phyloP scores from a whole-genome alignment of 1,140 invertebrate genomes.

The Bicyclus anynana region DNA sequence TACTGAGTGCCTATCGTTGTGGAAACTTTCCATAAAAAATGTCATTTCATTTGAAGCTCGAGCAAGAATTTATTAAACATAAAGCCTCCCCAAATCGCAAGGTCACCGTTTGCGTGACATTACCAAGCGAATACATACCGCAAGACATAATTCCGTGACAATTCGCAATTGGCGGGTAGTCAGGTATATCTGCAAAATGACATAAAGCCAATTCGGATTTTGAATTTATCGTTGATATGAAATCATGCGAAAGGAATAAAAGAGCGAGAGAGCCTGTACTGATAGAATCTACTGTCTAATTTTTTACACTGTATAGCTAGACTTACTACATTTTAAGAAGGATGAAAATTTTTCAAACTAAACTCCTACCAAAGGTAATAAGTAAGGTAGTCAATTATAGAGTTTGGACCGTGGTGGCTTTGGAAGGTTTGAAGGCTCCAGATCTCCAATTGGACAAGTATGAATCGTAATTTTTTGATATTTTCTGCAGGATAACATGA shows the following conservation, averaged over 20 bases:
- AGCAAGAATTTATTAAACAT: slow-evolving; percentile 8
- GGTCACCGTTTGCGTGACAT: slow-evolving; percentile 42
- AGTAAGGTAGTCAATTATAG: too few relatives aligned
- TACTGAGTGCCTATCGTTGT: background rate
- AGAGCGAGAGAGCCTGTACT: too few relatives aligned
- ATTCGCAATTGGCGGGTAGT: slow-evolving; percentile 13
- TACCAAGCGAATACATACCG: slow-evolving; percentile 38
- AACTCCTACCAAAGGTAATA: too few relatives aligned
- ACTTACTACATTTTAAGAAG: too few relatives aligned
- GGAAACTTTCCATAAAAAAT: background rate
- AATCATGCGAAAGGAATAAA: slow-evolving; percentile 1
- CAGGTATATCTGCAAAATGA: slow-evolving; percentile 10
- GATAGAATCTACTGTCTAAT: too few relatives aligned
- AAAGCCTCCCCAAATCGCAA: slow-evolving; percentile 29
- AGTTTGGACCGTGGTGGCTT: too few relatives aligned
- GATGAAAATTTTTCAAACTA: too few relatives aligned
- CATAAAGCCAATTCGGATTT: slow-evolving; percentile 7
- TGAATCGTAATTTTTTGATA: too few relatives aligned
- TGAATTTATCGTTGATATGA: slow-evolving; percentile 12
- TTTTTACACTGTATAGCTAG: too few relatives aligned
- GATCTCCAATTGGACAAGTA: too few relatives aligned
- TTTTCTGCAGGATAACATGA: too few relatives aligned
- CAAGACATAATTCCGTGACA: slow-evolving; percentile 31
- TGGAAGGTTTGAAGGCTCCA: too few relatives aligned
- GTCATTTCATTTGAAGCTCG: background rate